Base-by-base conservation (phyloP, 2,888 invertebrate species). In the Tenodera sinensis region DNA sequence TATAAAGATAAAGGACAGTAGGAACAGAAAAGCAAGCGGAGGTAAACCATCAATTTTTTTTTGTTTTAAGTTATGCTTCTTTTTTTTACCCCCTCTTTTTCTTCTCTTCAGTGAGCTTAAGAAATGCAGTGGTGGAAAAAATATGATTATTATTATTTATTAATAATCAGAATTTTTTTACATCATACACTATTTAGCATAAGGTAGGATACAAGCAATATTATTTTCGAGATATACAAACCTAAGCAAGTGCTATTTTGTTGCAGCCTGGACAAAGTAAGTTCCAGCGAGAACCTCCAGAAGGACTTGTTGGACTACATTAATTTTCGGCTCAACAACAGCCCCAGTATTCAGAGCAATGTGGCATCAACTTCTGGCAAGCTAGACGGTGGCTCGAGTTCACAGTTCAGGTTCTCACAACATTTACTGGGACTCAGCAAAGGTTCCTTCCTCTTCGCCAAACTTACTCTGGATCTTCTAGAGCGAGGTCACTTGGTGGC, bases 391-490 rank as follows among this genome's bases (percentile, higher is more conserved):
- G 92, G 92, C 28, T 96, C 95, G 91, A 95, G 95, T 88, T 95
- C 96, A 4, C 96, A 97, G 91, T 94, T 96, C 91, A 97, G 97
- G 92, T 98, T 99, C 93, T 96, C 97, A 4, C 96, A 97, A 90
- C 98, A 99, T 93, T 94, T 99, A 88, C 95, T 98, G 71, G 94
- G 96, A 89, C 93, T 98, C 90, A 96, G 98, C 91, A 96, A 96
- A 92, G 99, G 99, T 90, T 98, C 98, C 87, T 98, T 98, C 93
- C 95, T 99, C 91, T 99, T 98, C 94, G 96, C 98, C 90, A 98
- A 98, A 94, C 94, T 99, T 88, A 97, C 97, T 83, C 94, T 99
- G 91, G 98, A 99, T 94, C 95, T 99, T 91, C 96, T 99, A 91
- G 98, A 98, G 93, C 95, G 96, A 92, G 98, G 98, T 84, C 97